Conservation (phyloP, 2,888 invertebrate species). For the Amblyteles armatorius region DNA sequence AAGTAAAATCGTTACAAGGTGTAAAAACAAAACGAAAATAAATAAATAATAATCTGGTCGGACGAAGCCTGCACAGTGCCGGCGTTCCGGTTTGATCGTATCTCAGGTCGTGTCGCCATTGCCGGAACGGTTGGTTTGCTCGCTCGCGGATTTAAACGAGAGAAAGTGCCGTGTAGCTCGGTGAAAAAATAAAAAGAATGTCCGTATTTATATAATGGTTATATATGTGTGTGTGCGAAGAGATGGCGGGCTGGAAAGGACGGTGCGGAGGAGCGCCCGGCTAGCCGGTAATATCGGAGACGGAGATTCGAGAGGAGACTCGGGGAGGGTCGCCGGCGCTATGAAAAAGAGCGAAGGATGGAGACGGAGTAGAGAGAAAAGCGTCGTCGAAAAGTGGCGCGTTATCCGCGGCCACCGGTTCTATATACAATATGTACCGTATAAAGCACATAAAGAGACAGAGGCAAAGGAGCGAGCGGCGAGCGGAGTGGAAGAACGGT, state of each 20-base stretch:
- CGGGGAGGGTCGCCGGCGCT: background rate
- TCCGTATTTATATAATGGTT: constrained; percentile 46
- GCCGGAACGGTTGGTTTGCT: constrained; percentile 13
- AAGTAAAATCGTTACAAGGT: no score
- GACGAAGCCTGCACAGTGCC: constrained; percentile 1
- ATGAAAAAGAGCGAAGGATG: background rate
- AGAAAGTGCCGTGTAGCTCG: constrained; percentile 38
- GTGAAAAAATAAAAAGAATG: background rate
- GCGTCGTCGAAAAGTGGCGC: constrained; percentile 40
- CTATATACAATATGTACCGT: constrained; percentile 27
- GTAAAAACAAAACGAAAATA: background rate
- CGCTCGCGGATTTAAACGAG: constrained; percentile 42
- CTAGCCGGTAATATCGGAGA: constrained; percentile 56
- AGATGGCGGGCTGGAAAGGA: constrained; percentile 18
- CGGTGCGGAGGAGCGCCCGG: constrained; percentile 17
- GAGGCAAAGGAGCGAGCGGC: constrained; percentile 29
- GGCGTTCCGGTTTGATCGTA: constrained; percentile 42
- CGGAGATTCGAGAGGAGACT: constrained; percentile 54
- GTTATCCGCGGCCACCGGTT: constrained; percentile 49
- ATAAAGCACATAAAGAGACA: constrained; percentile 39
- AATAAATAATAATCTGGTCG: background rate
- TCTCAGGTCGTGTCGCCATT: constrained; percentile 23
- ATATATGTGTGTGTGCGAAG: constrained; percentile 6
- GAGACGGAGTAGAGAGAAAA: constrained; percentile 16
- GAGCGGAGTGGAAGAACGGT: constrained; percentile 33